Conservation (phyloP, 2,113 vertebrate genomes). For the Microcebus jonahi region DNA sequence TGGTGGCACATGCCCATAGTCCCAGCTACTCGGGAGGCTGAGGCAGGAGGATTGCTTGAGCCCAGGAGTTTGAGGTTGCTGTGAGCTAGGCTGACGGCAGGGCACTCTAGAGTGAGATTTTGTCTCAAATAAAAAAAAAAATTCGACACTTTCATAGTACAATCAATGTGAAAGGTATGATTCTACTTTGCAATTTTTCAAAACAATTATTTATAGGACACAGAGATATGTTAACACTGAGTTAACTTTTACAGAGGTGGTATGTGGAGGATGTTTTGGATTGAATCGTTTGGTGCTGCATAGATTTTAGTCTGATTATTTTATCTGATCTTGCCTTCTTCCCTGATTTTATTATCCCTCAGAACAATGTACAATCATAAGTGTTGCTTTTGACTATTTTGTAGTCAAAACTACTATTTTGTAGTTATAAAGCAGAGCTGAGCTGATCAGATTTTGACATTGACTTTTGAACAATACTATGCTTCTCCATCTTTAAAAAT, state of each 20-base stretch:
- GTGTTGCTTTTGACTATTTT: neutral
- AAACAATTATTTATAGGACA: neutral
- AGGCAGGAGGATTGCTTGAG: no score
- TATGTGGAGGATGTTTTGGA: neutral
- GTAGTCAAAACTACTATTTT: neutral
- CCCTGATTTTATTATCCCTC: constrained; percentile 29
- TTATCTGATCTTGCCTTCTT: neutral
- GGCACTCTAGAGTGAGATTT: no score
- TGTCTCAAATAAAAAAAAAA: neutral
- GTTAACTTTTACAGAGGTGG: neutral
- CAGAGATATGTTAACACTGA: neutral
- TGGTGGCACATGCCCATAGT: no score
- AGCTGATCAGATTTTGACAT: neutral
- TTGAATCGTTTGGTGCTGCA: neutral
- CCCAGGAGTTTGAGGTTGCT: no score
- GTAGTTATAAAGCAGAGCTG: constrained; percentile 13
- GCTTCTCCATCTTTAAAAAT: neutral
- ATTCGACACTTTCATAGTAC: neutral
- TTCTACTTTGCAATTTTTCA: neutral
- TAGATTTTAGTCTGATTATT: neutral
- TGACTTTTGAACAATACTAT: constrained; percentile 14
- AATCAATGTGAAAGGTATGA: neutral
- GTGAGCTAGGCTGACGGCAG: no score
- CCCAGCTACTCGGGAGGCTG: no score
- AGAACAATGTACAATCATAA: neutral